Evolutionary conservation across 2,888 invertebrate genomes (phyloP), one percentile per base, ranked within the genome.

Genomic region (Matsumyia berberina): DNA sequence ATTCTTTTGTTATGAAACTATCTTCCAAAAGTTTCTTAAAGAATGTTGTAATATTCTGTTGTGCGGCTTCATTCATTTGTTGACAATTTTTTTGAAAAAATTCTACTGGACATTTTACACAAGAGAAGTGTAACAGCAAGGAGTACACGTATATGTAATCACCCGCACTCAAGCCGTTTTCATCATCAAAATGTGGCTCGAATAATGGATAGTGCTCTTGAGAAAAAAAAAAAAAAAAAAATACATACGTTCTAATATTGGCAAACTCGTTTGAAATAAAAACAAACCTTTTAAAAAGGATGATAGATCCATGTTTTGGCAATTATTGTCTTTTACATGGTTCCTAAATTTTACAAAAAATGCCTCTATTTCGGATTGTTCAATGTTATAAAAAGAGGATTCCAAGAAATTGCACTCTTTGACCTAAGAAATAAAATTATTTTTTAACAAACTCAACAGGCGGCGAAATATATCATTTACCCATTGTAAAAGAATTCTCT

Each of bases 121-220:
- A 92, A 4, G 89, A 88, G 80, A 89, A 91, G 77, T 92, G 91
- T 66, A 92, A 83, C 0, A 92, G 79, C 5, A 92, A 72, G 0
- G 91, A 90, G 76, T 91, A 92, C 0, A 89, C 88, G 69, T 90
- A 91, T 4, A 91, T 62, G 66, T 90, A 90, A 58, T 92, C 92
- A 0, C 86, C 67, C 0, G 88, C 69, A 24, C 88, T 88, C 0
- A 91, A 37, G 1, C 80, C 86, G 12, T 88, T 88, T 6, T 88
- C 82, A 72, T 87, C 87, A 77, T 90, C 89, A 1, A 88, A 69
- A 35, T 88, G 86, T 0, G 88, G 83, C 5, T 87, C 80, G 60
- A 90, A 91, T 0, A 88, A 83, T 0, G 91, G 89, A 87, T 91
- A 92, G 49, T 88, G 66, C 33, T 88, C 91, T 91, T 35, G 15